Conservation (phyloP, 2,113 vertebrate species). For the Xyliphius kryptos region DNA sequence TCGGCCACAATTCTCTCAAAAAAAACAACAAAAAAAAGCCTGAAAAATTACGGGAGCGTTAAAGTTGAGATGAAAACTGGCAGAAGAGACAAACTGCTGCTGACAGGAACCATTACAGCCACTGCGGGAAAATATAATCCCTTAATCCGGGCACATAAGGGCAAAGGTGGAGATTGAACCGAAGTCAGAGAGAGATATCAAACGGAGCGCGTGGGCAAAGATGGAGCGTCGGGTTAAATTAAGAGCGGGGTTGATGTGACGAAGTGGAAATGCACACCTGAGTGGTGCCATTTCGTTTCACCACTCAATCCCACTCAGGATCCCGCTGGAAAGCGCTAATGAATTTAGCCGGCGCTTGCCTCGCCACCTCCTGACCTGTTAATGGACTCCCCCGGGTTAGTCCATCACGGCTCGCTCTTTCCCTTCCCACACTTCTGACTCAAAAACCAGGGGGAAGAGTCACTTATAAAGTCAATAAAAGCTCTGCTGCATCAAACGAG, state of each 20-base stretch:
- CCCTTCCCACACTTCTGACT: slow-evolving; percentile 29
- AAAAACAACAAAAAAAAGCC: too few species aligned
- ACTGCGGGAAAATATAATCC: too few species aligned
- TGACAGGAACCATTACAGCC: too few species aligned
- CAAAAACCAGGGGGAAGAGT: slow-evolving; percentile 31
- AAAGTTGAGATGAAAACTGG: too few species aligned
- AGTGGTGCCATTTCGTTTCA: slow-evolving; percentile 15
- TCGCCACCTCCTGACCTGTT: slow-evolving; percentile 40
- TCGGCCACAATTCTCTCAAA: too few species aligned
- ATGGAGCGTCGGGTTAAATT: slow-evolving; percentile 26
- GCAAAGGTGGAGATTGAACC: not conserved
- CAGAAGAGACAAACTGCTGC: too few species aligned
- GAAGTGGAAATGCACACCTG: slow-evolving; percentile 27
- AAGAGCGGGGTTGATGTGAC: slow-evolving; percentile 20
- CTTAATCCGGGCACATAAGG: not conserved
- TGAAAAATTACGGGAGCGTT: too few species aligned
- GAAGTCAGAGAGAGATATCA: slow-evolving; percentile 1
- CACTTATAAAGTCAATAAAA: slow-evolving; percentile 28
- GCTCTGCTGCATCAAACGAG: slow-evolving; percentile 14
- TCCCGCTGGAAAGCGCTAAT: slow-evolving; percentile 37
- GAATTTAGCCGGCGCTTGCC: slow-evolving; percentile 42
- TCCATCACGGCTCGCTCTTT: slow-evolving; percentile 33
- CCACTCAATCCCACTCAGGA: slow-evolving; percentile 34
- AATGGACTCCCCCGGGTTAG: slow-evolving; percentile 33
- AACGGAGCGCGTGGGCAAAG: slow-evolving; percentile 9